A percentile compares a stretch with the other conserved stretches of the same genome.
Evolutionary conservation across 30 jellyfish, hydroid and myxozoan genomes (phyloP).

Genomic region (Cassiopea andromeda): DNA sequence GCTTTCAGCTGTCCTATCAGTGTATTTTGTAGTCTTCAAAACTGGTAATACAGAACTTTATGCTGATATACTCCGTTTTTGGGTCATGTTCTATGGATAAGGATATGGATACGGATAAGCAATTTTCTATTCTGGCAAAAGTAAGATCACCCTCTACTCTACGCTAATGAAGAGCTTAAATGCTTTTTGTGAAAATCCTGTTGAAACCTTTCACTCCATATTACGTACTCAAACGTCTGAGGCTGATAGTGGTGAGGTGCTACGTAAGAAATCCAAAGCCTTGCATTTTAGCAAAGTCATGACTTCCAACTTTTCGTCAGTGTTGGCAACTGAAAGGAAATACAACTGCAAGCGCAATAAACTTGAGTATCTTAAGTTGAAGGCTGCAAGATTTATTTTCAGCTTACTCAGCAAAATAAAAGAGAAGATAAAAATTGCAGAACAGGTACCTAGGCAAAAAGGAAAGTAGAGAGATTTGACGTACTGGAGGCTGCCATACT

Average conservation of each 20-base stretch:
- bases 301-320: not conserved
- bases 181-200: slow-evolving; percentile 37
- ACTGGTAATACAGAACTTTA: not conserved
- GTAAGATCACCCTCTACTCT: slow-evolving; percentile 15
- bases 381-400: not conserved
- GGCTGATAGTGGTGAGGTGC: slow-evolving; percentile 28
- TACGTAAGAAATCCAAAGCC: slow-evolving; percentile 22
- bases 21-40: not conserved
- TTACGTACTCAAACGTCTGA: slow-evolving; percentile 19
- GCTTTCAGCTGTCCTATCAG: not conserved
- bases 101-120: slow-evolving; percentile 30
- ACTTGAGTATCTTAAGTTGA: not conserved
- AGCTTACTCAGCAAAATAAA: not conserved
- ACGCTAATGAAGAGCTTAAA: slow-evolving; percentile 15
- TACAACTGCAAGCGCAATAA: not conserved
- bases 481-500: slow-evolving; percentile 25
- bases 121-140: slow-evolving; percentile 27
- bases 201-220: slow-evolving; percentile 26
- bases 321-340: not conserved
- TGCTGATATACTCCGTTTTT: slow-evolving; percentile 10
- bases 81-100: slow-evolving; percentile 43
- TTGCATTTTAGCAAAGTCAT: not conserved
- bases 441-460: not conserved
- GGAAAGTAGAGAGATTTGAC: slow-evolving; percentile 11
- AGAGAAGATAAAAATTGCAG: not conserved